Conservation (phyloP, 2,113 vertebrate genomes). For the Parotia lawesii region DNA sequence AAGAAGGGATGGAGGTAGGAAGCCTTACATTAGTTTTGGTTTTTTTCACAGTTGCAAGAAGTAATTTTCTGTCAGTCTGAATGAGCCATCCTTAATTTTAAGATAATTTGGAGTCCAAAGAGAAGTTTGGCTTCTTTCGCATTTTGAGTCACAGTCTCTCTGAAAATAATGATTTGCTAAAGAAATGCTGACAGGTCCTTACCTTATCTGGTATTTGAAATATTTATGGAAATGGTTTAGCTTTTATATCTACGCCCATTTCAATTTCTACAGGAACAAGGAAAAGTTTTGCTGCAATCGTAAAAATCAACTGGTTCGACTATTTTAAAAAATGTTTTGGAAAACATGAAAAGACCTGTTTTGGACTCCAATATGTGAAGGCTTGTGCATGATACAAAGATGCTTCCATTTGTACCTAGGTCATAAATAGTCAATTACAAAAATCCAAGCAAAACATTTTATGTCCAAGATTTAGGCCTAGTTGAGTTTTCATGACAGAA, state of each 20-base stretch:
- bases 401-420: background rate
- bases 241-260: background rate
- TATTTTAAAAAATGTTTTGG: background rate
- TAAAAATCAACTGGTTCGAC: background rate
- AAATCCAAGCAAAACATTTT: background rate
- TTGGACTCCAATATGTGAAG: background rate
- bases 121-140: background rate
- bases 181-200: background rate
- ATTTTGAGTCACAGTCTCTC: background rate
- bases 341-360: background rate
- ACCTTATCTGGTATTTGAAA: background rate
- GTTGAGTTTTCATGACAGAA: background rate
- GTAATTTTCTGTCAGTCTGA: background rate
- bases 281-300: background rate
- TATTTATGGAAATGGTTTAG: background rate
- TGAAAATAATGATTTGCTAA: slow-evolving; percentile 10
- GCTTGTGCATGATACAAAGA: background rate
- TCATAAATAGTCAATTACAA: background rate
- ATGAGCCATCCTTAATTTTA: background rate
- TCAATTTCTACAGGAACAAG: background rate
- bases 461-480: background rate
- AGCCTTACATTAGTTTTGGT: background rate
- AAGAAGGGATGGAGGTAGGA: background rate
- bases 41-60: background rate
- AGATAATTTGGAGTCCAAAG: background rate